phyloP scores from a whole-genome alignment of 2,113 vertebrate species.

The Channa maculata region DNA sequence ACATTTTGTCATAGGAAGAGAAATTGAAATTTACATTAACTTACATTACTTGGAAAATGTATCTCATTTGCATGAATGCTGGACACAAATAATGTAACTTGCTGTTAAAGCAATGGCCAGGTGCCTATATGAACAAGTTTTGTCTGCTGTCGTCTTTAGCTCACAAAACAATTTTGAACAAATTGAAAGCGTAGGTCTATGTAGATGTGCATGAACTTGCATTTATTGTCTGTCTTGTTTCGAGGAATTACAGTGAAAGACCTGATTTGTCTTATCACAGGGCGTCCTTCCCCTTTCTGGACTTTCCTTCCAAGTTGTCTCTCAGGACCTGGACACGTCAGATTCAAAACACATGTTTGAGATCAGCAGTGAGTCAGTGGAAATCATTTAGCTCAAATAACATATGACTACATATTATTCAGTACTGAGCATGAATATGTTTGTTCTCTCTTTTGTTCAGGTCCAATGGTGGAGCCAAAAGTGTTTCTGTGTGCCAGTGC shows the following conservation, averaged over 20 bases:
- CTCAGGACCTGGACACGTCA: slow-evolving; percentile 52
- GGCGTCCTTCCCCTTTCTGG: slow-evolving; percentile 87
- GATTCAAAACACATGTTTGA: slow-evolving; percentile 79
- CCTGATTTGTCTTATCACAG: slow-evolving; percentile 61
- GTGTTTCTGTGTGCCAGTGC: slow-evolving; percentile 79
- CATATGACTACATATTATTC: neutral
- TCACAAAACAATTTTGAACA: no score
- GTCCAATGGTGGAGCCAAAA: slow-evolving; percentile 84
- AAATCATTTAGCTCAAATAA: slow-evolving; percentile 13
- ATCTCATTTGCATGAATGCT: no score
- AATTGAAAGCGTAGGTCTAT: no score
- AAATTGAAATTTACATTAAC: no score
- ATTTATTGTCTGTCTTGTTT: neutral
- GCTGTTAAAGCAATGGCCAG: no score
- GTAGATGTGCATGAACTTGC: no score
- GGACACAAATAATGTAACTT: no score
- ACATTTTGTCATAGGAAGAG: no score
- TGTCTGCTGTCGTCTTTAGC: no score
- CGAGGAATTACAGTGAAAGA: no score
- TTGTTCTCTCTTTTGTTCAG: slow-evolving; percentile 62
- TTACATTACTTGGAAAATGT: no score
- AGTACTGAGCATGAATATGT: neutral
- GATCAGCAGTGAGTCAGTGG: slow-evolving; percentile 82
- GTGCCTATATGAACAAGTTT: no score
- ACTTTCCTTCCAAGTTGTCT: slow-evolving; percentile 68